Percentiles rank a stretch among this genome's conserved stretches.
Conservation (phyloP, 2,113 vertebrate genomes). For the Hemichromis elongatus region DNA sequence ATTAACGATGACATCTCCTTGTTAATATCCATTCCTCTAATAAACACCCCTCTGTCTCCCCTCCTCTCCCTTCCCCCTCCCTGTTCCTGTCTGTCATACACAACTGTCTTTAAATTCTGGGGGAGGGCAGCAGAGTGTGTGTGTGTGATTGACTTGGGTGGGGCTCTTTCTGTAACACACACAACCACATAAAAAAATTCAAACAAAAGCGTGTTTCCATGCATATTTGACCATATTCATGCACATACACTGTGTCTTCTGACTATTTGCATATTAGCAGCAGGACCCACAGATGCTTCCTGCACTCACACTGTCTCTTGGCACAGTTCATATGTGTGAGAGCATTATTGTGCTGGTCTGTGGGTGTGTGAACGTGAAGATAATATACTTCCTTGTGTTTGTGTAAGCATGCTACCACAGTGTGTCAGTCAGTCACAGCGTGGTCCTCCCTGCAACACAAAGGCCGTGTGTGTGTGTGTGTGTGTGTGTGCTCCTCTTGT, state of each 20-base stretch:
- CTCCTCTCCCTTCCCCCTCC: not conserved
- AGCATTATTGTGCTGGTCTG: conserved; percentile 9
- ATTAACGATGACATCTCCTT: no score
- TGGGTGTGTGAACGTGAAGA: conserved; percentile 46
- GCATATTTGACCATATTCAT: not conserved
- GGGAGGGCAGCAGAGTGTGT: not conserved
- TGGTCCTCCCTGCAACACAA: conserved; percentile 60
- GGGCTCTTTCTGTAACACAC: conserved; percentile 3
- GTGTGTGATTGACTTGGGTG: conserved; percentile 22
- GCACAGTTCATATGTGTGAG: conserved; percentile 29
- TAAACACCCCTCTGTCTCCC: not conserved
- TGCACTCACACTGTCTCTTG: conserved; percentile 15
- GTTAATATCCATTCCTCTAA: not conserved
- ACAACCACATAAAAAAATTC: not conserved
- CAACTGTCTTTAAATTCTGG: conserved; percentile 40
- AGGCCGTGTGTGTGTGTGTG: not conserved
- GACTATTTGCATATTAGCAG: conserved; percentile 64
- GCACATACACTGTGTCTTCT: not conserved
- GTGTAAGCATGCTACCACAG: not conserved
- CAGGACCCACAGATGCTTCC: conserved; percentile 35
- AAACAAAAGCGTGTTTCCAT: not conserved
- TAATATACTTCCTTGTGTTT: conserved; percentile 46
- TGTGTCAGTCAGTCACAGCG: conserved; percentile 62
- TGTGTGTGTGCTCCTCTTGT: not conserved
- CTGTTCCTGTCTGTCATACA: conserved; percentile 18